These are phyloP conservation scores for Paraplagusia blochii DNA, from an alignment of 2,113 vertebrate species.

Conservation along the genomic window DNA sequence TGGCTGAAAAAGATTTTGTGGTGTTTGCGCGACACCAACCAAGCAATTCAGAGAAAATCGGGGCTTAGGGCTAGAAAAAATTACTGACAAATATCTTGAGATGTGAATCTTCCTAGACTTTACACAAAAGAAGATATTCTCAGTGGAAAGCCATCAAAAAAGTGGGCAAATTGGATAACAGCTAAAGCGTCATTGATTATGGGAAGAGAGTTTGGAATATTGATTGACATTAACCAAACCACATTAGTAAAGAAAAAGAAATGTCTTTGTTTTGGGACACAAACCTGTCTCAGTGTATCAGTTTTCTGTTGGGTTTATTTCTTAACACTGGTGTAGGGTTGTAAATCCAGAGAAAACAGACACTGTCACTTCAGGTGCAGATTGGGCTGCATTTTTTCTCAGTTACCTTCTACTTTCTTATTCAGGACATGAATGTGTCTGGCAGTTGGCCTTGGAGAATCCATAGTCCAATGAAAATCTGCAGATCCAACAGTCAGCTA, in stretches of 20 bases:
- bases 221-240: too few relatives aligned
- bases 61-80: conserved; percentile 3
- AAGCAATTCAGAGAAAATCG: conserved; percentile 26
- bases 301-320: too few relatives aligned
- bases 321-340: too few relatives aligned
- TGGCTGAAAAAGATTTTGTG: conserved; percentile 17
- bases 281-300: too few relatives aligned
- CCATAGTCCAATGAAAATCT: conserved; percentile 18
- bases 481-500: conserved; percentile 45
- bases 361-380: too few relatives aligned
- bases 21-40: conserved; percentile 8
- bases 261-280: too few relatives aligned
- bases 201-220: too few relatives aligned
- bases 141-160: too few relatives aligned
- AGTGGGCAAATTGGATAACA: too few relatives aligned
- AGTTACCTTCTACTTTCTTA: conserved; percentile 49
- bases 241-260: too few relatives aligned
- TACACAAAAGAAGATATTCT: not conserved
- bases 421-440: conserved; percentile 54
- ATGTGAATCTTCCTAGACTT: conserved; percentile 14
- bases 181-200: too few relatives aligned
- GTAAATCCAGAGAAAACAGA: too few relatives aligned
- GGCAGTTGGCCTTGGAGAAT: conserved; percentile 39
- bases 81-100: not conserved
- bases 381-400: conserved; percentile 13